These are phyloP conservation scores for Hecatera dysodea DNA, from an alignment of 2,888 invertebrate genomes.

Conservation along the genomic window DNA sequence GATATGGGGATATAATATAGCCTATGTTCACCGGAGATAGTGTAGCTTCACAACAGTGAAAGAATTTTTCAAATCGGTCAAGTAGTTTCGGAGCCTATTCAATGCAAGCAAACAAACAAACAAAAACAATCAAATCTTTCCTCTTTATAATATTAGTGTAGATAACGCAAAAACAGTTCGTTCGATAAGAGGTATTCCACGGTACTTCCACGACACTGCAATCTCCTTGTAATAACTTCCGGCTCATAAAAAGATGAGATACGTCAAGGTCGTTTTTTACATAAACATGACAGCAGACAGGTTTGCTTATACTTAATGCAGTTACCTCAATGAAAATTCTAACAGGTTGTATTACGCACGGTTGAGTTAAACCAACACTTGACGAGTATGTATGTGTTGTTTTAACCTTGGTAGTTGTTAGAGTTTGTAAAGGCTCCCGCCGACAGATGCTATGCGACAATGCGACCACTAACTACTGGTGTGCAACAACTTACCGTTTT, in stretches of 20 bases:
- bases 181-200: neutral
- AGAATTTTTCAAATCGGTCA: no score
- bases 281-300: slow-evolving; percentile 16
- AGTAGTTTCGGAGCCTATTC: no score
- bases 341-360: neutral
- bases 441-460: no score
- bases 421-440: neutral
- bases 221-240: slow-evolving; percentile 22
- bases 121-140: no score
- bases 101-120: no score
- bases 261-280: slow-evolving; percentile 28
- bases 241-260: slow-evolving; percentile 35
- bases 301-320: slow-evolving; percentile 17
- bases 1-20: no score
- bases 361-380: slow-evolving; percentile 26
- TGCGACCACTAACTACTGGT: no score
- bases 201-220: slow-evolving; percentile 9
- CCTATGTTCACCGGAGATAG: no score
- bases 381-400: neutral
- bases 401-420: neutral
- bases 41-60: no score
- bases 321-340: slow-evolving; percentile 15
- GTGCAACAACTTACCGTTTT: no score
- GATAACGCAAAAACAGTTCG: no score
- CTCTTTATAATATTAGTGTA: no score